A percentile compares a stretch with the other conserved stretches of the same genome.
Evolutionary conservation across 2,888 invertebrate species (phyloP).

Genomic region (Eilema griseolum): DNA sequence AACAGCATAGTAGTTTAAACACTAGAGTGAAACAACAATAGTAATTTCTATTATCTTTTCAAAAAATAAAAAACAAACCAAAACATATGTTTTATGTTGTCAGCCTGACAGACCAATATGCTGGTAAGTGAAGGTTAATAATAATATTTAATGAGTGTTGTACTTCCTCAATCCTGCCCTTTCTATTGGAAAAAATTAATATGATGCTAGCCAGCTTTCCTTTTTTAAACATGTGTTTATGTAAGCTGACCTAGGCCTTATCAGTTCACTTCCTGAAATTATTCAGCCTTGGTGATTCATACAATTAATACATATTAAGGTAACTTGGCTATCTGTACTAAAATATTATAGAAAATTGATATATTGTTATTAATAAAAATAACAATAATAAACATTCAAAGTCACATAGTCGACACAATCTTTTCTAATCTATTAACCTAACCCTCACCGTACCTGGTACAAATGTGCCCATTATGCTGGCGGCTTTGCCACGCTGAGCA

Average conservation of each 20-base stretch:
- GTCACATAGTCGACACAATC: too few species aligned
- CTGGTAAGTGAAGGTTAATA: neutral
- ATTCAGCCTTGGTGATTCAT: neutral
- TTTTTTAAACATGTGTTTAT: neutral
- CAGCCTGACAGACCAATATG: neutral
- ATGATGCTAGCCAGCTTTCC: neutral
- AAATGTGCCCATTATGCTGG: too few species aligned
- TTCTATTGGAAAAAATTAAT: neutral
- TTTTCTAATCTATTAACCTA: too few species aligned
- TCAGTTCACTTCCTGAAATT: neutral
- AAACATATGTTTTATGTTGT: neutral
- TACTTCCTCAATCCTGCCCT: neutral
- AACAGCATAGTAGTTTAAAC: neutral
- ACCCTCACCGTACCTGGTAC: too few species aligned
- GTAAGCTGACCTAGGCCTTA: slow-evolving; percentile 5
- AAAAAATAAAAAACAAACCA: neutral
- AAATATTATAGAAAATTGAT: neutral
- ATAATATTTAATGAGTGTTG: neutral
- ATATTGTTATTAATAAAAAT: too few species aligned
- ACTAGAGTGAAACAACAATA: too few species aligned
- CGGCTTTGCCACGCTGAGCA: too few species aligned
- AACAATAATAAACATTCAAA: too few species aligned
- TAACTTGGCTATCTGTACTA: neutral
- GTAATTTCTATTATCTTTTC: neutral
- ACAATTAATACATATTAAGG: neutral